Evolutionary conservation across 2,113 vertebrate genomes (phyloP), one percentile per base, ranked within the genome.

Genomic region (Lasiurus borealis): DNA sequence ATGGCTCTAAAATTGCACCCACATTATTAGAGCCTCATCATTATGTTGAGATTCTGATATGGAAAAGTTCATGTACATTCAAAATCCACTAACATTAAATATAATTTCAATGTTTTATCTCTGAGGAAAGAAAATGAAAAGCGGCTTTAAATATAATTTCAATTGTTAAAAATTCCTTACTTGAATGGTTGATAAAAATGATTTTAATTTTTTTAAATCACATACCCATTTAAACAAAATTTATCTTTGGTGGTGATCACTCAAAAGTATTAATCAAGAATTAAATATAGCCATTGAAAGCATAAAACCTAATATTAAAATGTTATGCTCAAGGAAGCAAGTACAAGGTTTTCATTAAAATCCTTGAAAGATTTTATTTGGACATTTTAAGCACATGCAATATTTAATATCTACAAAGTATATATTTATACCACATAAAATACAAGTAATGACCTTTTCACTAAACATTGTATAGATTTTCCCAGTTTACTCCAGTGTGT

Each of bases 21-120:
- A 54, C 54, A 11, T 54, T 40, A 90, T 64, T 36, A 85, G 36
- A 94, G 27, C 19, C 4, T 81, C 25, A 4, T 57, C 13, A 8
- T 93, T 83, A 66, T 44, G 93, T 90, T 85, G 72, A 80, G 91
- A 80, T 80, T 88, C 29, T 68, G 66, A 69, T 19, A 10, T 29
- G 36, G 81, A 73, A 88, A 57, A 44, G 18, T 88, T 86, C 34
- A 50, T 50, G 31, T 27, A 50, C 19, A 84, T 73, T 93, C 34
- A 86, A 82, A 82, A 62, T 69, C 71, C 14, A 68, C 68, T 52
- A 50, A 78, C 9, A 68, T 48, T 81, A 68, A 87, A 68, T 64
- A 66, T 62, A 84, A 93, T 84, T 40, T 84, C 27, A 50, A 23
- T 40, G 34, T 78, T 80, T 80, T 18, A 68, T 81, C 59, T 95